Evolutionary conservation across 2,113 vertebrate genomes (phyloP).

Genomic region (Halcyon senegalensis): DNA sequence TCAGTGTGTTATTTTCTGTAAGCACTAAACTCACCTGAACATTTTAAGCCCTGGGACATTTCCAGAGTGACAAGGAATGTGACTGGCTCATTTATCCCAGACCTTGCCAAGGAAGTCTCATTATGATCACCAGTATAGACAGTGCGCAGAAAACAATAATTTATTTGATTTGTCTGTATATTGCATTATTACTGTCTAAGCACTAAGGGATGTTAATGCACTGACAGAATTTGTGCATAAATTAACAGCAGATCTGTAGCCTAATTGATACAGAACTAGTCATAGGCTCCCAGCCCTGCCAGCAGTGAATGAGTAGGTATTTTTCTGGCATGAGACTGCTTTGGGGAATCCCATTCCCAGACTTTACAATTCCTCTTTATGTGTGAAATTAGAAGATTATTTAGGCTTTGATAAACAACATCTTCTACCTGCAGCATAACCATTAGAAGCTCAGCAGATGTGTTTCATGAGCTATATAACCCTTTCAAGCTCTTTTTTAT

Average conservation of each 20-base stretch:
- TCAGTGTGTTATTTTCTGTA: not conserved
- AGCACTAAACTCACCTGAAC: not conserved
- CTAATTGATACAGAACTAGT: not conserved
- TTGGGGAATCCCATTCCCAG: conserved; percentile 21
- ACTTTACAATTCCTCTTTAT: conserved; percentile 8
- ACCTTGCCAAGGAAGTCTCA: not conserved
- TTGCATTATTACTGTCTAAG: not conserved
- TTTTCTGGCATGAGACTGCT: conserved; percentile 10
- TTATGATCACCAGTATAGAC: not conserved
- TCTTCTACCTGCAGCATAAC: conserved; percentile 12
- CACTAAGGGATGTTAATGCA: not conserved
- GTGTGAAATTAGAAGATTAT: not conserved
- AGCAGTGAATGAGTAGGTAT: not conserved
- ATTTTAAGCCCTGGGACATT: not conserved
- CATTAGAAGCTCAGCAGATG: conserved; percentile 16
- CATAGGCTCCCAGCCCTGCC: not conserved
- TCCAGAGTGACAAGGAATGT: not conserved
- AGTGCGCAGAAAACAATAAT: not conserved
- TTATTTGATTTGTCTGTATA: not conserved
- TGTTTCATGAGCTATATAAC: conserved; percentile 27
- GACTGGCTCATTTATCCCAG: not conserved
- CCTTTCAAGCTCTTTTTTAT: conserved; percentile 30
- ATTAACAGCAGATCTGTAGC: not conserved
- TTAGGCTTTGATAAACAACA: conserved; percentile 43
- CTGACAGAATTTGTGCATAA: not conserved